Base-by-base conservation (phyloP, 2,797 vertebrate species). In the Corythornis leucogaster region DNA sequence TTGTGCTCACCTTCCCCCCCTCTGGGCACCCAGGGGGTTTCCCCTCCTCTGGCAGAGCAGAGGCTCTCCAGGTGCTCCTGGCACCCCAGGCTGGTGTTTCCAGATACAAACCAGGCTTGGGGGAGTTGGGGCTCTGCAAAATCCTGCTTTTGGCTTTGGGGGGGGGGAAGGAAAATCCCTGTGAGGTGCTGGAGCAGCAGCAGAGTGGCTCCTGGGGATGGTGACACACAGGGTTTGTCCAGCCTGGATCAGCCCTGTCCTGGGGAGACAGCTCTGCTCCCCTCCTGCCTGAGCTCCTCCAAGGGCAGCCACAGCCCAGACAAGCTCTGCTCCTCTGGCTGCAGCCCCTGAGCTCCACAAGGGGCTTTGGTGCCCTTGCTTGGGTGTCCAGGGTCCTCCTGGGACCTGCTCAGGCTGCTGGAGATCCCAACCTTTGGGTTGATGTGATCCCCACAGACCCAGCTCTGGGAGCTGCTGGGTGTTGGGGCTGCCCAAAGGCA, bases 261-360 rank as follows among this genome's bases (percentile, higher is more conserved):
- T 48, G 33, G 40, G n/a, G 8, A 35, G 64, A 25, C 8, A 38
- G 26, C 45, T 79, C 55, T 63, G 61, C 69, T 70, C 55, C 43
- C 24, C 28, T 74, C 69, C 35, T 61, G 28, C 50, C 19, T 31
- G 46, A 59, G n/a, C 50, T 55, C 42, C 48, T 74, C 31, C 11
- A 46, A 30, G 33, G 46, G 31, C 14, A 19, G 5, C 46, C 15
- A 7, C 26, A 43, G 43, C 38, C 19, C 55, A n/a, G 18, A 8
- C 17, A 18, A 51, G 35, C 30, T 74, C 58, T 40, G 38, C 38
- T 38, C 38, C 54, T 90, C 76, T 63, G 26, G 10, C 59, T 1
- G 2, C 16, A 45, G 46, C 18, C 40, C 28, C 43, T 1, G 2
- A 26, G 40, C 46, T 15, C 5, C 0, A 3, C 2, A 4, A 7